Conservation (phyloP, 35 echinoderm and acorn worm species). For the Ophioderma brevispina region DNA sequence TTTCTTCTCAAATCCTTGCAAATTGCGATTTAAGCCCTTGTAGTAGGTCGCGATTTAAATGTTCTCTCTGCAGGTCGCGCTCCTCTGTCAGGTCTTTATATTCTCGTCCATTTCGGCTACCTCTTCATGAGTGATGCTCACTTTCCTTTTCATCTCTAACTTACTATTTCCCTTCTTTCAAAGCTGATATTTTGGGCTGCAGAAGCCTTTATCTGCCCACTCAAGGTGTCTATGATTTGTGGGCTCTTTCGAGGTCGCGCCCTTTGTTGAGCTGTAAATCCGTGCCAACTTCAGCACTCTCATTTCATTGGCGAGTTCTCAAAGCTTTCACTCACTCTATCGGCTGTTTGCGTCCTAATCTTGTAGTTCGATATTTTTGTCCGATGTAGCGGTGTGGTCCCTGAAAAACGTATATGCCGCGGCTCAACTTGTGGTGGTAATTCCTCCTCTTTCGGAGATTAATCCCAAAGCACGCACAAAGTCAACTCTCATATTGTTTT, state of each 20-base stretch:
- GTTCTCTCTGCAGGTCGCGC: background rate
- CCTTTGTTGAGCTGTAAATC: background rate
- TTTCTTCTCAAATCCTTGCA: background rate
- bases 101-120: background rate
- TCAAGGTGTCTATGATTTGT: background rate
- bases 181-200: background rate
- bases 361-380: background rate
- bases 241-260: background rate
- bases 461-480: too few relatives aligned
- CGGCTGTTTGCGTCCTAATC: background rate
- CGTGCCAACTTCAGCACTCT: background rate
- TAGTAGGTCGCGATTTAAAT: background rate
- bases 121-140: background rate
- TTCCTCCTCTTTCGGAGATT: too few relatives aligned
- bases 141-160: background rate
- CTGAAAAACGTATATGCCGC: background rate
- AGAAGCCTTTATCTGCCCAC: background rate
- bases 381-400: background rate
- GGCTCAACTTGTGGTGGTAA: background rate
- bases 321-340: background rate
- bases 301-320: background rate
- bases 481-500: too few relatives aligned
- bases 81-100: background rate
- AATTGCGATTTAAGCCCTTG: background rate
- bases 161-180: background rate